Conservation (phyloP, 2,797 vertebrate species). For the Pipistrellus pipistrellus region DNA sequence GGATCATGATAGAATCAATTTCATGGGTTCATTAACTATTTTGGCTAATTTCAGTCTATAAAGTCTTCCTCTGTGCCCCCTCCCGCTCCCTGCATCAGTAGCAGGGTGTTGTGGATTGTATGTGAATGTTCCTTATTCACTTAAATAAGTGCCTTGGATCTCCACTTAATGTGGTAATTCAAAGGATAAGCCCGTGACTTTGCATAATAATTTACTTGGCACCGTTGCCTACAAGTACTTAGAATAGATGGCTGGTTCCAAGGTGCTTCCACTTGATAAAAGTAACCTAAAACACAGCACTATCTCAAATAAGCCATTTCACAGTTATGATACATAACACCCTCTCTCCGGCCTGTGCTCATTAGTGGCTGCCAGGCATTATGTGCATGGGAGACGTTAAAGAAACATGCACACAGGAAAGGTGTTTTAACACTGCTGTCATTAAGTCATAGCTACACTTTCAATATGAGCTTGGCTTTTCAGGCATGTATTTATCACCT, state of each 20-base stretch:
- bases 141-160: neutral
- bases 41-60: constrained; percentile 12
- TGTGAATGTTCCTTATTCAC: neutral
- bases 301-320: constrained; percentile 62
- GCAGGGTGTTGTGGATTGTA: neutral
- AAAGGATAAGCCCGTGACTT: constrained; percentile 22
- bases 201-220: constrained; percentile 27
- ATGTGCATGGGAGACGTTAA: neutral
- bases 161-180: constrained; percentile 17
- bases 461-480: constrained; percentile 60
- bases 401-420: neutral
- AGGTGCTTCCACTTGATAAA: constrained; percentile 74
- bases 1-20: neutral
- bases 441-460: constrained; percentile 56
- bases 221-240: neutral
- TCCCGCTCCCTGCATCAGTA: neutral
- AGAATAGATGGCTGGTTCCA: constrained; percentile 22
- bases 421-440: constrained; percentile 47
- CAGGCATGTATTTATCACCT: constrained; percentile 60
- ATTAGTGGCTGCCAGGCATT: constrained; percentile 12
- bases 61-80: neutral
- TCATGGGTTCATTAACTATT: neutral
- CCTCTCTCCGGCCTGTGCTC: neutral
- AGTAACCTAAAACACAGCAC: constrained; percentile 45
- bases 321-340: constrained; percentile 52